Evolutionary conservation across 2,113 vertebrate genomes (phyloP).

Genomic region (Urocitellus parryii): DNA sequence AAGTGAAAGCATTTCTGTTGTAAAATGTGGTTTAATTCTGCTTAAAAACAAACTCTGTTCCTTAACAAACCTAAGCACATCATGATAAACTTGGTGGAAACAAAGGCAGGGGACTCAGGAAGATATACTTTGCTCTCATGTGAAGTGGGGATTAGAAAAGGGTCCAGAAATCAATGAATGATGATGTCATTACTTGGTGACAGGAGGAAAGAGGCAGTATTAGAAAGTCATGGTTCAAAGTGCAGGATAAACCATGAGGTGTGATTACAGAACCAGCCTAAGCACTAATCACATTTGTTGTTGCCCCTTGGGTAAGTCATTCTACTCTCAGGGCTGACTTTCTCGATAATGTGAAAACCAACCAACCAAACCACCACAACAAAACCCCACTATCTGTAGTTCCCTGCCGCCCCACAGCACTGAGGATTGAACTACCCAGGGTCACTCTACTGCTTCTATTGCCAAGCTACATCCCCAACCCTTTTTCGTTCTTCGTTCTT

Average conservation of each 20-base stretch:
- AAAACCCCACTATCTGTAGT: no score
- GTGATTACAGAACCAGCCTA: background rate
- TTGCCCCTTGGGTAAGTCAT: background rate
- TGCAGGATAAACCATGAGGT: background rate
- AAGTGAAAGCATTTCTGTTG: slow-evolving; percentile 48
- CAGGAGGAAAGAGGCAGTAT: background rate
- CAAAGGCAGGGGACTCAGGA: background rate
- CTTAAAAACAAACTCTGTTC: slow-evolving; percentile 48
- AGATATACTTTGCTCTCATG: background rate
- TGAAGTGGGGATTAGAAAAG: background rate
- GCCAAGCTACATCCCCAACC: no score
- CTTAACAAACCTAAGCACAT: background rate
- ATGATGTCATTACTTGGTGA: background rate
- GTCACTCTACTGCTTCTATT: no score
- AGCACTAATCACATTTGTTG: background rate
- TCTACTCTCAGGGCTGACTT: background rate
- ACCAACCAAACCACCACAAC: no score
- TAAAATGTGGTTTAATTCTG: slow-evolving; percentile 59
- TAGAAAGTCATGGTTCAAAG: background rate
- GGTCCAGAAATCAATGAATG: background rate
- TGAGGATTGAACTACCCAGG: no score
- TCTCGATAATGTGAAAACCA: background rate
- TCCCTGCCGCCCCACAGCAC: no score
- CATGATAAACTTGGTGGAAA: background rate
- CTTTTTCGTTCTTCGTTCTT: no score